Percentiles rank a stretch among this genome's conserved stretches.
Conservation (phyloP, 1,140 invertebrate genomes). For the Tachypleus tridentatus region DNA sequence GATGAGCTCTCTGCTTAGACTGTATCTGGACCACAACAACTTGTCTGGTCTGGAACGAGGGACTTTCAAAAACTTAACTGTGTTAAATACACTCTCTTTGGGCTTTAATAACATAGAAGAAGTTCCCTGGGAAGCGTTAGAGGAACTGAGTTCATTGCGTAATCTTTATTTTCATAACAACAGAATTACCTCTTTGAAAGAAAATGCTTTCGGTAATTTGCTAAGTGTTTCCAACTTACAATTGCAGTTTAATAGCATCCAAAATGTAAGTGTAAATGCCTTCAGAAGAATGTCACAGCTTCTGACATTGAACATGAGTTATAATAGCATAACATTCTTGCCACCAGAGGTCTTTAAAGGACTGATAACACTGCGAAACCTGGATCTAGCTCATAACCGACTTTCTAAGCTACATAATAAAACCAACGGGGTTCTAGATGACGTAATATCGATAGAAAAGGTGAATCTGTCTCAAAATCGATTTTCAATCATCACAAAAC, state of each 20-base stretch:
- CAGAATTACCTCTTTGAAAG: conserved; percentile 50
- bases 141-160: conserved; percentile 59
- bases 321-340: conserved; percentile 54
- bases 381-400: conserved; percentile 64
- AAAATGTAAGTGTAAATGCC: conserved; percentile 46
- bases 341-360: conserved; percentile 66
- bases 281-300: conserved; percentile 76
- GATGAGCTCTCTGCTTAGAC: conserved; percentile 70
- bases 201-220: conserved; percentile 65
- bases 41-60: conserved; percentile 51
- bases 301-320: conserved; percentile 57
- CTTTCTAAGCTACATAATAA: conserved; percentile 74
- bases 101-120: conserved; percentile 53
- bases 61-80: conserved; percentile 58
- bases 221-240: conserved; percentile 72
- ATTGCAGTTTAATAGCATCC: conserved; percentile 58
- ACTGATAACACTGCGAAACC: conserved; percentile 26
- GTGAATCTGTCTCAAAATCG: conserved; percentile 72
- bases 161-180: conserved; percentile 66
- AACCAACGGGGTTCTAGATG: conserved; percentile 70
- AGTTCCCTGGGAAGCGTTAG: conserved; percentile 59
- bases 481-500: conserved; percentile 65
- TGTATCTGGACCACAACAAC: conserved; percentile 65
- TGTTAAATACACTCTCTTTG: conserved; percentile 57
- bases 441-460: conserved; percentile 65